A percentile compares a stretch with the other conserved stretches of the same genome.
Evolutionary conservation across 2,113 vertebrate species (phyloP).

Genomic region (Sciurus niger): DNA sequence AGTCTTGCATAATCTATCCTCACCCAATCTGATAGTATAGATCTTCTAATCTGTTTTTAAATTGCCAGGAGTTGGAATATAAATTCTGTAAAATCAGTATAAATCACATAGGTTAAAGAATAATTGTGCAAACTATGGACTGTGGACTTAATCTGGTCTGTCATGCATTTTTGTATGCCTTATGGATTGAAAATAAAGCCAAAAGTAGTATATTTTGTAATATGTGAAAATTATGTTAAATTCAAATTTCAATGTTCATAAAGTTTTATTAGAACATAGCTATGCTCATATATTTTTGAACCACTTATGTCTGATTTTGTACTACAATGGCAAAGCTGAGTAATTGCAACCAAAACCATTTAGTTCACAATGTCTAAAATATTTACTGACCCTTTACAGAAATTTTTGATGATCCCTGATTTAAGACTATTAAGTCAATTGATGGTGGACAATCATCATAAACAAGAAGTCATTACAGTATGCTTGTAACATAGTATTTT

Average conservation of each 20-base stretch:
- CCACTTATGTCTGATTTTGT: not conserved
- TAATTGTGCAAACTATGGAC: not conserved
- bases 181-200: not conserved
- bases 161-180: not conserved
- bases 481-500: not conserved
- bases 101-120: not conserved
- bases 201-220: not conserved
- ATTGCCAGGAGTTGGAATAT: not conserved
- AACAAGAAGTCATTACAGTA: constrained; percentile 3
- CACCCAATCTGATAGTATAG: not conserved
- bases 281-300: not conserved
- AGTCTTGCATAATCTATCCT: not conserved
- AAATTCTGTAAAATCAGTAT: not conserved
- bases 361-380: not conserved
- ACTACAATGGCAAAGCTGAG: not conserved
- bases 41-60: constrained; percentile 12
- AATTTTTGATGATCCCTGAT: not conserved
- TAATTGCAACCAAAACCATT: not conserved
- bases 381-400: not conserved
- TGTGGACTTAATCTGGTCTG: not conserved
- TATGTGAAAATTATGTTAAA: constrained; percentile 37
- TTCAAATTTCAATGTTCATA: not conserved
- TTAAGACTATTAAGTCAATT: not conserved
- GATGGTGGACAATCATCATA: not conserved
- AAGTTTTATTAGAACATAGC: not conserved